Conservation (phyloP, 2,888 invertebrate genomes). For the Camptogramma bilineatum region DNA sequence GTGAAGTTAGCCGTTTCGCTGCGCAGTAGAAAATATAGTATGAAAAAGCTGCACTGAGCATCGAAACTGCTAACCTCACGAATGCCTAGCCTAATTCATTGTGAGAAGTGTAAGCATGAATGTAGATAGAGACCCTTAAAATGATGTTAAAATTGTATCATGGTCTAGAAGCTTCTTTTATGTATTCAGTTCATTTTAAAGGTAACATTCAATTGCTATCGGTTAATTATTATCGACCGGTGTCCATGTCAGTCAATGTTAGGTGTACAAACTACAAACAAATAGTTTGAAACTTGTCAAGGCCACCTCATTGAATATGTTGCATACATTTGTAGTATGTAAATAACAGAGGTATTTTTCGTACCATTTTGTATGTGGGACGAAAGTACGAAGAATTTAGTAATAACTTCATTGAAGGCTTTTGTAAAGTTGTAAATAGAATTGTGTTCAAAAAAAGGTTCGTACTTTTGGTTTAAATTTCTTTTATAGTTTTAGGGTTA, state of each 20-base stretch:
- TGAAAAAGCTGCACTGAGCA: no score
- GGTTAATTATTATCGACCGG: conserved; percentile 40
- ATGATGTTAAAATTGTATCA: neutral
- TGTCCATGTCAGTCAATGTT: conserved; percentile 37
- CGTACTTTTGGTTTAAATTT: neutral
- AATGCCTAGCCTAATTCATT: no score
- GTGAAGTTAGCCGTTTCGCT: no score
- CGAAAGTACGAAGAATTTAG: conserved; percentile 10
- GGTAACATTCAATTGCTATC: conserved; percentile 15
- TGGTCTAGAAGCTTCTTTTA: neutral
- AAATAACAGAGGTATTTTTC: conserved; percentile 5
- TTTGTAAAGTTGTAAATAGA: neutral
- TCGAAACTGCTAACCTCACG: no score
- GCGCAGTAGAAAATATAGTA: no score
- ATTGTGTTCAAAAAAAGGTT: neutral
- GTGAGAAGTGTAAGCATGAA: no score
- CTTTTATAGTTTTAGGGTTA: no score
- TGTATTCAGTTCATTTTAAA: neutral
- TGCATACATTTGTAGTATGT: conserved; percentile 25
- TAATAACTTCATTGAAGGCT: conserved; percentile 3
- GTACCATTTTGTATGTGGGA: conserved; percentile 20
- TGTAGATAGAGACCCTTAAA: no score
- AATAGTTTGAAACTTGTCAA: conserved; percentile 39
- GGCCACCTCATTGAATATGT: conserved; percentile 37
- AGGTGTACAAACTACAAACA: conserved; percentile 26